A percentile compares a stretch with the other conserved stretches of the same genome.
Conservation (phyloP, 1,140 invertebrate genomes). For the Ceratosolen solmsi region DNA sequence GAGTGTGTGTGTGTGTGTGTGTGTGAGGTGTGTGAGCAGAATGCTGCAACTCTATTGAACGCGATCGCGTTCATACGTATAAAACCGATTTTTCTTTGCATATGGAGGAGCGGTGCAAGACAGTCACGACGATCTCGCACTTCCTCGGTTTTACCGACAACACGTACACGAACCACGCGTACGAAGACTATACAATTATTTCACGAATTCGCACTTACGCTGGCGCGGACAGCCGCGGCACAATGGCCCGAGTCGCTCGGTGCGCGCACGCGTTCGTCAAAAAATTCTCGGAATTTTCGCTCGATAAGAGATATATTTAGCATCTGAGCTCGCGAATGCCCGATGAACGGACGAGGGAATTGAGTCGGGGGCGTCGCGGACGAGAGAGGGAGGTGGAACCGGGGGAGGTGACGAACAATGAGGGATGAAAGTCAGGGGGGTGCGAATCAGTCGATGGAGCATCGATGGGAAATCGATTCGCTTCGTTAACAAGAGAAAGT, state of each 20-base stretch:
- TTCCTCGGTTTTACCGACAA: background rate
- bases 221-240: background rate
- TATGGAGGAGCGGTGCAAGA: background rate
- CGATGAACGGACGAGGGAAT: background rate
- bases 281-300: slow-evolving; percentile 28
- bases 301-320: background rate
- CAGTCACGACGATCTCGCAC: slow-evolving; percentile 16
- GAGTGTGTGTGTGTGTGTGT: too few relatives aligned
- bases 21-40: background rate
- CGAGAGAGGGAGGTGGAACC: background rate
- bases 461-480: slow-evolving; percentile 36
- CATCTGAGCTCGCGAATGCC: background rate
- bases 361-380: background rate
- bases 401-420: too few relatives aligned
- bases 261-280: background rate
- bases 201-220: background rate
- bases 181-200: slow-evolving; percentile 34
- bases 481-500: slow-evolving; percentile 41
- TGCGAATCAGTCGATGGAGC: background rate
- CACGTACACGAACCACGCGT: background rate
- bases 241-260: background rate
- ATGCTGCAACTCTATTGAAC: slow-evolving; percentile 38
- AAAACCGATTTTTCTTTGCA: background rate
- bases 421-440: background rate
- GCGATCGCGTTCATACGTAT: background rate